These are phyloP conservation scores for Incurvaria masculella DNA, from an alignment of 2,888 invertebrate species.

Conservation along the genomic window DNA sequence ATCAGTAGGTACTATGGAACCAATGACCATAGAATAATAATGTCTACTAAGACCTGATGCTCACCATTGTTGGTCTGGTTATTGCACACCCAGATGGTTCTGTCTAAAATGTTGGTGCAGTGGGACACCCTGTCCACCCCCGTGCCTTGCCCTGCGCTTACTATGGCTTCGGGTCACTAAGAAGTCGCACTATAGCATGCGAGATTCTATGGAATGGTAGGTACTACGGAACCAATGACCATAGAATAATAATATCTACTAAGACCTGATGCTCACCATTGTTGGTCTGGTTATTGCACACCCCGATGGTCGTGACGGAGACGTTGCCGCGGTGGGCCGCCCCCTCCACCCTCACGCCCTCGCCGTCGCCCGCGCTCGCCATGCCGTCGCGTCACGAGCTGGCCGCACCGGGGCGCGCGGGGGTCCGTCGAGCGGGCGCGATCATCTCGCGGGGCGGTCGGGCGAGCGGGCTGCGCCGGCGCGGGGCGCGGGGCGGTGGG, in stretches of 20 bases:
- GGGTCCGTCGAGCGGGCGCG: too few species aligned
- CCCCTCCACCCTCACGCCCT: slow-evolving; percentile 48
- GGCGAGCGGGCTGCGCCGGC: slow-evolving; percentile 13
- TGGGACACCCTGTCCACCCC: slow-evolving; percentile 35
- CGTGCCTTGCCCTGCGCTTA: slow-evolving; percentile 43
- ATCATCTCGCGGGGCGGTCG: slow-evolving; percentile 37
- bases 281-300: slow-evolving; percentile 57
- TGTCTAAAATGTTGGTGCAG: slow-evolving; percentile 67
- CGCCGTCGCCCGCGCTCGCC: slow-evolving; percentile 44
- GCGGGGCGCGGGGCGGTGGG: background rate
- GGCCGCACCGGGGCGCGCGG: slow-evolving; percentile 13
- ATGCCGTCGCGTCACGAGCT: slow-evolving; percentile 27
- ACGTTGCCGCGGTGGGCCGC: slow-evolving; percentile 50
- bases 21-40: slow-evolving; percentile 3
- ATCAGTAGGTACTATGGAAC: background rate
- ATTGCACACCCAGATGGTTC: slow-evolving; percentile 71
- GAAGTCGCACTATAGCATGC: too few species aligned
- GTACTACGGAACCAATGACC: background rate
- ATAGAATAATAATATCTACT: slow-evolving; percentile 4
- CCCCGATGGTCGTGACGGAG: slow-evolving; percentile 79
- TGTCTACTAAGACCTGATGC: too few species aligned
- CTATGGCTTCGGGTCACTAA: too few species aligned
- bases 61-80: slow-evolving; percentile 58
- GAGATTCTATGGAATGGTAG: background rate
- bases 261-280: slow-evolving; percentile 57